Base-by-base conservation (phyloP, 2,888 invertebrate species). In the Xylota sylvarum region DNA sequence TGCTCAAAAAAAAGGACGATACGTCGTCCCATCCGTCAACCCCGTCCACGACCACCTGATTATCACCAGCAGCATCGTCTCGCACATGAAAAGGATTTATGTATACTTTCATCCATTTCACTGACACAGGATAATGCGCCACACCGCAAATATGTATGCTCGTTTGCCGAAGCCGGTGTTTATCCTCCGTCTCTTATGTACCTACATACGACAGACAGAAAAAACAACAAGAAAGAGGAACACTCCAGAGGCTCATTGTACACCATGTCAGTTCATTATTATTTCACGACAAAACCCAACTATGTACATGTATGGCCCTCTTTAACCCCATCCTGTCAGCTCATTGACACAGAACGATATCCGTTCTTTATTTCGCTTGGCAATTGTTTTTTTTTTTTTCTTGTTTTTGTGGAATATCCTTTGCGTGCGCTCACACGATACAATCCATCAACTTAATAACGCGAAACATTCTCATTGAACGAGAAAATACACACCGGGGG, bases 361-460 rank as follows among this genome's bases (percentile, higher is more conserved):
- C 76, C 85, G 46, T 65, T 70, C 70, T 48, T 64, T 60, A 80
- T 56, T 62, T 32, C 65, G 65, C 81, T 85, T 86, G 35, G 77
- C 82, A 86, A 78, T 82, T 86, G 86, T 82, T 78, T 86, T 73
- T 23, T 23, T 23, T 23, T 23, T 23, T 23, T 23, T 2, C 3
- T n/a, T n/a, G n/a, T 23, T 23, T 77, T 82, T 78, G 40, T 78
- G 27, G 40, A 62, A 70, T 77, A 78, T 86, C 72, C 56, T 62
- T 82, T 64, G 70, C 80, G 52, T 60, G 76, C 46, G 58, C 55
- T 77, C 60, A 56, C 67, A 82, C 72, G 73, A 86, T 69, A 82
- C 78, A 82, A 78, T 86, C 82, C 86, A 86, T 86, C 86, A 86
- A 82, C 86, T 86, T 78, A 82, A 86, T 82, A 86, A 77, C 73